These are phyloP conservation scores for Diploptera punctata DNA, from an alignment of 2,888 invertebrate species.

Conservation along the genomic window DNA sequence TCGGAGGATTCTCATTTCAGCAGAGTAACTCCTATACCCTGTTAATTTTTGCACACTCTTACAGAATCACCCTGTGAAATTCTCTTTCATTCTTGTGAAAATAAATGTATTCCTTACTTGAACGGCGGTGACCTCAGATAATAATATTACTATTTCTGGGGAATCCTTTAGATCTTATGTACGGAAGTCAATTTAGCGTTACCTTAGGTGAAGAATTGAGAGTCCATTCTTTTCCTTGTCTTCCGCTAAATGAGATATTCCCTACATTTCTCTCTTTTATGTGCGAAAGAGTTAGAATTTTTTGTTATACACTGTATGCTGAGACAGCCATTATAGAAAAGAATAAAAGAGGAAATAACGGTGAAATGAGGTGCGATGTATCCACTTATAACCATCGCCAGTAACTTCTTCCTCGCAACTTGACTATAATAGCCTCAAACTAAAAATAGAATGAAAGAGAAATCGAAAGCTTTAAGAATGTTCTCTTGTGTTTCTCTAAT, in stretches of 20 bases:
- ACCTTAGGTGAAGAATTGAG: neutral
- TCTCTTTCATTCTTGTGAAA: too few relatives aligned
- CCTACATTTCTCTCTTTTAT: neutral
- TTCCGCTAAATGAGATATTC: slow-evolving; percentile 3
- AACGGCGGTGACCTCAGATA: too few relatives aligned
- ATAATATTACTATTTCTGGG: too few relatives aligned
- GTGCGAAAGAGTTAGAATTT: neutral
- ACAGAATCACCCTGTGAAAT: too few relatives aligned
- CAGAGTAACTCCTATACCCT: too few relatives aligned
- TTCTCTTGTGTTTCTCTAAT: neutral
- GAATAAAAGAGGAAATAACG: neutral
- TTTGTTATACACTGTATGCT: slow-evolving; percentile 8
- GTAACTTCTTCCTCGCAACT: neutral
- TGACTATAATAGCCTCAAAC: neutral
- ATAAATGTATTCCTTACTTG: too few relatives aligned
- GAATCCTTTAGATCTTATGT: too few relatives aligned
- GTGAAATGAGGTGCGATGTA: slow-evolving; percentile 10
- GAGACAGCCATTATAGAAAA: slow-evolving; percentile 8
- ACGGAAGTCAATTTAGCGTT: neutral
- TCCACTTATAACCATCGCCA: neutral
- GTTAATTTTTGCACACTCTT: too few relatives aligned
- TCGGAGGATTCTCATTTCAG: too few relatives aligned
- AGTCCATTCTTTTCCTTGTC: neutral
- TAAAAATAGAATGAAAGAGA: neutral
- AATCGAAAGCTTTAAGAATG: neutral